Evolutionary conservation across 2,888 invertebrate genomes (phyloP).

Genomic region (Erannis defoliaria): DNA sequence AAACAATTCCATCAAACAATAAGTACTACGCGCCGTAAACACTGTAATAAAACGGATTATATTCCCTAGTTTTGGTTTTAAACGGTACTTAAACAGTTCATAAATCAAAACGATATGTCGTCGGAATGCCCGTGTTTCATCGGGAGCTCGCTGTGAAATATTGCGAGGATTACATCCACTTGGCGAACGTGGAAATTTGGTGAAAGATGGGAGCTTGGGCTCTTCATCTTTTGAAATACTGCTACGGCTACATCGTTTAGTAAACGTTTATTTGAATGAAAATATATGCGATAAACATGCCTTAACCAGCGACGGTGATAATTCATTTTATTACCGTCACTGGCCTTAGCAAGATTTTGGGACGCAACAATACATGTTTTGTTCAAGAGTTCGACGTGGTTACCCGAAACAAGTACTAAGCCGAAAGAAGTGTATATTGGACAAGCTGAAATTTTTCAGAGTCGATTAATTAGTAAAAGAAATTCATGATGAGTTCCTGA

Average conservation of each 20-base stretch:
- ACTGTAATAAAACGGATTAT: slow-evolving; percentile 57
- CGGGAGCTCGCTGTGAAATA: slow-evolving; percentile 78
- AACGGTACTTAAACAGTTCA: slow-evolving; percentile 80
- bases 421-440: too few species aligned
- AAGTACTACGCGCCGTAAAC: slow-evolving; percentile 23
- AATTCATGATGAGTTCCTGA: too few species aligned
- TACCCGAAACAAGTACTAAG: too few species aligned
- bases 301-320: too few species aligned
- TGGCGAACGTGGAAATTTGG: slow-evolving; percentile 59
- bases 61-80: slow-evolving; percentile 74
- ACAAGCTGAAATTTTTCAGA: too few species aligned
- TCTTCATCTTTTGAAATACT: slow-evolving; percentile 20
- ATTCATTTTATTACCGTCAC: too few species aligned
- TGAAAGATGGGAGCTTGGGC: slow-evolving; percentile 29
- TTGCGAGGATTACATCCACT: slow-evolving; percentile 70
- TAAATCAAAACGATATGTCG: slow-evolving; percentile 83
- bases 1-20: slow-evolving; percentile 28
- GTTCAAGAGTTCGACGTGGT: too few species aligned
- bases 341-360: too few species aligned
- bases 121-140: slow-evolving; percentile 77
- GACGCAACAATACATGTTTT: too few species aligned
- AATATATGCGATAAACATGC: slow-evolving; percentile 34
- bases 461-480: too few species aligned
- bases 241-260: slow-evolving; percentile 28
- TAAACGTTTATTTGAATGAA: slow-evolving; percentile 36